Conservation (phyloP, 1,140 invertebrate species). For the Temnothorax longispinosus region DNA sequence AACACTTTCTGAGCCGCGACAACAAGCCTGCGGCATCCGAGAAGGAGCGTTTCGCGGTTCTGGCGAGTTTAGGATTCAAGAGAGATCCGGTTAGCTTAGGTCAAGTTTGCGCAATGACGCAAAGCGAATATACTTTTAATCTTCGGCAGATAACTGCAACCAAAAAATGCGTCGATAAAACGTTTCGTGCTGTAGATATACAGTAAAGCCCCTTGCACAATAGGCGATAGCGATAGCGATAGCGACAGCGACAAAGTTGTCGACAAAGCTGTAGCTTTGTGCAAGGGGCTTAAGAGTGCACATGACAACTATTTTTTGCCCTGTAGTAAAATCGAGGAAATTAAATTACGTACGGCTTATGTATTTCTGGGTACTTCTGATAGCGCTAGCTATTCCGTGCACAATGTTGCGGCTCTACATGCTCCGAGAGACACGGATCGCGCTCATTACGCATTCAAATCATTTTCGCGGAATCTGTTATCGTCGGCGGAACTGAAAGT, state of each 20-base stretch:
- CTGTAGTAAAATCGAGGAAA: background rate
- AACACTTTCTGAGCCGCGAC: background rate
- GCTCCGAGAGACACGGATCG: constrained; percentile 3
- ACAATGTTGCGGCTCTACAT: background rate
- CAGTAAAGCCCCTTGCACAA: no score
- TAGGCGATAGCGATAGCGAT: no score
- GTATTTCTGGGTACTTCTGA: background rate
- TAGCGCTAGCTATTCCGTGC: background rate
- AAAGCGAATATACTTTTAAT: background rate
- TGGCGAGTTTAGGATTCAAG: background rate
- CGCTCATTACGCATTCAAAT: constrained; percentile 54
- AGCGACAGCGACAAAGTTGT: no score
- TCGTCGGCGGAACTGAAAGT: constrained; percentile 18
- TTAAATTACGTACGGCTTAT: background rate
- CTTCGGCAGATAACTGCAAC: no score
- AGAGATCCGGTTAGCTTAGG: background rate
- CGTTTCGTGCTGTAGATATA: no score
- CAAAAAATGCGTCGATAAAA: no score
- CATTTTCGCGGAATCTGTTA: constrained; percentile 41
- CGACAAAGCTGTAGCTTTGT: no score
- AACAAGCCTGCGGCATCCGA: background rate
- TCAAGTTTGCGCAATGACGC: background rate
- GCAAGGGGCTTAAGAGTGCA: no score
- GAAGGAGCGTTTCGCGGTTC: background rate
- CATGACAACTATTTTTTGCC: no score